Evolutionary conservation across 2,888 invertebrate species (phyloP).

Genomic region (Deroplatys truncata): DNA sequence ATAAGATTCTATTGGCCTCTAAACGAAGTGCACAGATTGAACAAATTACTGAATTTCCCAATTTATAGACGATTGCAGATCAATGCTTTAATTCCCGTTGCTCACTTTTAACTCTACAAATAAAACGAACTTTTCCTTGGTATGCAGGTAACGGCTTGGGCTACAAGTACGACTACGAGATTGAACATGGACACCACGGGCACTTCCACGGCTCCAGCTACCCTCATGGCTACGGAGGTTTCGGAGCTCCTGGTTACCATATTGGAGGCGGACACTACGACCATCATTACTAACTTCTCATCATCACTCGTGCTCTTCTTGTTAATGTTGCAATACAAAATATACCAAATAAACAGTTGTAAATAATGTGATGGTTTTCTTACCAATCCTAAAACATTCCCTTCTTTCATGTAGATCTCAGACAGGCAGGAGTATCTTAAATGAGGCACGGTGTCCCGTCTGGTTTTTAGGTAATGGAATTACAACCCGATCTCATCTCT

Average conservation of each 20-base stretch:
- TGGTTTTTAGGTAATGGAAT: no score
- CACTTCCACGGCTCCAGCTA: conserved; percentile 20
- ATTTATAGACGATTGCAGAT: no score
- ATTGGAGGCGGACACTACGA: conserved; percentile 14
- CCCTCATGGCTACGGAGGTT: conserved; percentile 21
- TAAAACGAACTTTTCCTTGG: neutral
- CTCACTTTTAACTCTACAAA: no score
- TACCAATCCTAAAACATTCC: no score
- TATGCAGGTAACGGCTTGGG: conserved; percentile 16
- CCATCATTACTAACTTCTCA: neutral
- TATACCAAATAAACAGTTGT: neutral
- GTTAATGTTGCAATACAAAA: neutral
- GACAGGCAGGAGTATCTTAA: no score
- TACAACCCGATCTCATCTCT: no score
- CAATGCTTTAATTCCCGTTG: no score
- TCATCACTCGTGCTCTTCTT: neutral
- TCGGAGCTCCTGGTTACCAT: conserved; percentile 10
- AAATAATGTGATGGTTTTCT: neutral
- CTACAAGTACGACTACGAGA: conserved; percentile 15
- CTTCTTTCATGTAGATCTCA: no score
- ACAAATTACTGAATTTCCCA: no score
- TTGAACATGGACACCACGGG: conserved; percentile 13
- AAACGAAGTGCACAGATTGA: no score
- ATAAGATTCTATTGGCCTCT: no score
- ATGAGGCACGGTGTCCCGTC: no score